Evolutionary conservation across 2,888 invertebrate species (phyloP), one percentile per base, ranked within the genome.

Genomic region (Adelognathus sp.): DNA sequence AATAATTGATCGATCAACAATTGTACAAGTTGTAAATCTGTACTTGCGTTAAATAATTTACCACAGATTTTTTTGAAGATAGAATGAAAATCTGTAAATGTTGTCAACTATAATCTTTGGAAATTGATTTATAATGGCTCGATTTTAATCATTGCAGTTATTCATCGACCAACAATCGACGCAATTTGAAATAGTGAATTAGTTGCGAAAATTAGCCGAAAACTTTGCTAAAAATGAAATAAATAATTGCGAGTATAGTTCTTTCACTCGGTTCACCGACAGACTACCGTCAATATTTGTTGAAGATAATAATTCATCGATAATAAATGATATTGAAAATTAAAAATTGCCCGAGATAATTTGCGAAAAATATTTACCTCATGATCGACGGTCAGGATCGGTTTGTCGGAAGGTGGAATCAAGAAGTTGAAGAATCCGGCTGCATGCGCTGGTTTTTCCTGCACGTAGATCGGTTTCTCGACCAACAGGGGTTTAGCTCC

Each of bases 381-480:
- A 18, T 72, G 75, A n/a, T 76, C 70, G 7, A 66, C 46, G 46
- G 16, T 52, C n/a, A 52, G 16, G 7, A 66, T 21, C 4, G 76
- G 74, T 2, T 46, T 67, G 27, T 74, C 29, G 0, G 24, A 56
- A 2, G 70, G 21, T 6, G 54, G 39, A 18, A 50, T 33, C 5
- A 29, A 58, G 21, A 76, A 64, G 36, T 71, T 64, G 16, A 76
- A 52, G 44, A 64, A 60, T 36, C 58, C 64, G 1, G 44, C 11
- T 6, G 31, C 3, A 1, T 31, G 9, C 3, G 66, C 1, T 0
- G 80, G 80, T 21, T 80, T 78, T 16, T 78, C 76, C 16, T 63
- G 33, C 16, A 82, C 58, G 52, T 77, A 82, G 7, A 82, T 67
- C 41, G 79, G 81, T 58, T 56, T 73, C 31, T 78, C 73, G 4